Conservation (phyloP, 2,797 vertebrate species). For the Poecilia wingei region DNA sequence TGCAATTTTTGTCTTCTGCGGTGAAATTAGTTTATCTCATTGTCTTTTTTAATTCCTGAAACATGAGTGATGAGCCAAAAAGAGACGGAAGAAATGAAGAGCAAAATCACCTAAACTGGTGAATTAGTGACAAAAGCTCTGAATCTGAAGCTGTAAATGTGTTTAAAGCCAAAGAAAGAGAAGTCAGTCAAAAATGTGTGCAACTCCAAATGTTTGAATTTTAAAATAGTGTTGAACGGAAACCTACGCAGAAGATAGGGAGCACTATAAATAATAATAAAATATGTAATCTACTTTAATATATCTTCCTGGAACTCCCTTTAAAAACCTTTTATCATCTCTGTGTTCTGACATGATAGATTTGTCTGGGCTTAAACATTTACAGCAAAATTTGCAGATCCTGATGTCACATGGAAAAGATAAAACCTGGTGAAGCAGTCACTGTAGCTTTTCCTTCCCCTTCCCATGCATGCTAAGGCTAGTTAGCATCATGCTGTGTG, state of each 20-base stretch:
- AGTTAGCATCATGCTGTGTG: neutral
- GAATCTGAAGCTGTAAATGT: neutral
- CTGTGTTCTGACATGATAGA: conserved; percentile 15
- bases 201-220: neutral
- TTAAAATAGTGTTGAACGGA: neutral
- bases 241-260: neutral
- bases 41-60: neutral
- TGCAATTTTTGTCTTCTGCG: neutral
- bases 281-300: neutral
- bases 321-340: conserved; percentile 15
- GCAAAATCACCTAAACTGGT: neutral
- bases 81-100: neutral
- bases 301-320: neutral
- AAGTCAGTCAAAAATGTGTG: neutral
- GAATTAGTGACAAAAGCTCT: conserved; percentile 1
- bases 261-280: neutral
- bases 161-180: neutral
- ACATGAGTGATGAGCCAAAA: neutral
- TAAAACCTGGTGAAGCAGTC: conserved; percentile 62
- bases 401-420: conserved; percentile 42
- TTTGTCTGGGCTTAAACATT: conserved; percentile 41
- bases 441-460: conserved; percentile 22
- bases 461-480: neutral
- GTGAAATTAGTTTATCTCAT: conserved; percentile 1
- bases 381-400: conserved; percentile 48